Evolutionary conservation across 2,888 invertebrate genomes (phyloP).

Genomic region (Ornithoptera alexandrae): DNA sequence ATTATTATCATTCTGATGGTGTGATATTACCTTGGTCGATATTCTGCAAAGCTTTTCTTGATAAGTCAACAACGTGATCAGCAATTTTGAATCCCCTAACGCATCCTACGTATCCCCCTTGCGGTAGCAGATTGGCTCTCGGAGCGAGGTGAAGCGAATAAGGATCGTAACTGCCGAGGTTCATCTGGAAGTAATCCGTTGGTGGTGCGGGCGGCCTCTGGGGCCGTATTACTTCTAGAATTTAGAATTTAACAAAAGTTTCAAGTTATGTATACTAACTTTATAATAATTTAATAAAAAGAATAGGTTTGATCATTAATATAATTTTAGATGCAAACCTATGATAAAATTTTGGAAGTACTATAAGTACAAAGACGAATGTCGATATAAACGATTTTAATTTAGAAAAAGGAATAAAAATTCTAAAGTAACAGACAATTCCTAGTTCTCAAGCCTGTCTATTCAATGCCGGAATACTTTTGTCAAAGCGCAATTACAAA

Average conservation of each 20-base stretch:
- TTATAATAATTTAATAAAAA: too few species aligned
- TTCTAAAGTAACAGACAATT: not conserved
- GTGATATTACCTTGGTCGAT: slow-evolving; percentile 81
- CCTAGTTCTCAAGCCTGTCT: not conserved
- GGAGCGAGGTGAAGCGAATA: slow-evolving; percentile 82
- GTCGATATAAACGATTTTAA: too few species aligned
- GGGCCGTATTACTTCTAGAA: slow-evolving; percentile 90
- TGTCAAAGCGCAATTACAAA: slow-evolving; percentile 18
- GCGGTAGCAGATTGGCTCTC: slow-evolving; percentile 61
- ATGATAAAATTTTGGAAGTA: too few species aligned
- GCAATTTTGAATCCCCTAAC: slow-evolving; percentile 93
- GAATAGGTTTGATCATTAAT: too few species aligned
- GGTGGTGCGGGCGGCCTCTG: slow-evolving; percentile 94
- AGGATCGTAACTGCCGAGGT: slow-evolving; percentile 91
- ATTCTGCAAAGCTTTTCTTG: slow-evolving; percentile 84
- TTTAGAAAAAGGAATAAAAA: not conserved
- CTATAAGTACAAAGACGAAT: too few species aligned
- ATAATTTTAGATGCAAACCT: too few species aligned
- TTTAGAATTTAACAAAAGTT: not conserved
- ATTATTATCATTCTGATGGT: not conserved
- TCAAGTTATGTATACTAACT: not conserved
- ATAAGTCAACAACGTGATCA: slow-evolving; percentile 87
- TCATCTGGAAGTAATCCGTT: slow-evolving; percentile 93
- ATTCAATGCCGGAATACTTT: slow-evolving; percentile 2
- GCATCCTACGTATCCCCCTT: slow-evolving; percentile 91